A percentile compares a stretch with the other conserved stretches of the same genome.
phyloP scores from a whole-genome alignment of 1,140 invertebrate genomes.

The Drosophila sturtevanti region DNA sequence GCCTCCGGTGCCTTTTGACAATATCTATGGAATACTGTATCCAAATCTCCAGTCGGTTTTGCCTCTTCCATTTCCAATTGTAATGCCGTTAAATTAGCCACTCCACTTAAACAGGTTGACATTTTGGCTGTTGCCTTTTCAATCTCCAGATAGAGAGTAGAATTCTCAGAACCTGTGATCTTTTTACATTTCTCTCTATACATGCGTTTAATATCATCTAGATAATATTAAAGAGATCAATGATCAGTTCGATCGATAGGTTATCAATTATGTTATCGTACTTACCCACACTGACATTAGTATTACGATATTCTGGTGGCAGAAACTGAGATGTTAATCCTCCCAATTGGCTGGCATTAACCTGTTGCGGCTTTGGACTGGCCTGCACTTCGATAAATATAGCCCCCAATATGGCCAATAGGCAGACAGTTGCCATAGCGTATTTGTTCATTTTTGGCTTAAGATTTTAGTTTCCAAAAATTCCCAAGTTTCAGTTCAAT shows the following conservation, averaged over 20 bases:
- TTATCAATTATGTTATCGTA: conserved; percentile 2
- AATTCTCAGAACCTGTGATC: conserved; percentile 52
- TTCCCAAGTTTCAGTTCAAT: neutral
- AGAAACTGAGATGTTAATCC: conserved; percentile 56
- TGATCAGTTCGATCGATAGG: neutral
- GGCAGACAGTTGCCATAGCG: conserved; percentile 51
- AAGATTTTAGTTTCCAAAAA: neutral
- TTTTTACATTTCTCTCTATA: conserved; percentile 77
- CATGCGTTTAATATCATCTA: conserved; percentile 61
- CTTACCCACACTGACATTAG: conserved; percentile 65
- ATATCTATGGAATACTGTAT: conserved; percentile 87
- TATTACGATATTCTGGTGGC: conserved; percentile 66
- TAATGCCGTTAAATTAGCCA: conserved; percentile 84
- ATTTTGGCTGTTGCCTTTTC: conserved; percentile 73
- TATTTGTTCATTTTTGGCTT: conserved; percentile 57
- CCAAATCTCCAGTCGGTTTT: conserved; percentile 85
- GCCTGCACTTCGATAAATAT: conserved; percentile 59
- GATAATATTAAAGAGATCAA: neutral
- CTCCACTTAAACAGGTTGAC: conserved; percentile 82
- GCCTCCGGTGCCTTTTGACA: conserved; percentile 86
- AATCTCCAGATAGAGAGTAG: conserved; percentile 67
- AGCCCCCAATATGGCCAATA: conserved; percentile 50
- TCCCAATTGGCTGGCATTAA: conserved; percentile 50
- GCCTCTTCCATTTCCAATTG: conserved; percentile 86
- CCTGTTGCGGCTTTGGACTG: conserved; percentile 26